Conservation (phyloP, 2,113 vertebrate genomes). For the Platysternon megacephalum region DNA sequence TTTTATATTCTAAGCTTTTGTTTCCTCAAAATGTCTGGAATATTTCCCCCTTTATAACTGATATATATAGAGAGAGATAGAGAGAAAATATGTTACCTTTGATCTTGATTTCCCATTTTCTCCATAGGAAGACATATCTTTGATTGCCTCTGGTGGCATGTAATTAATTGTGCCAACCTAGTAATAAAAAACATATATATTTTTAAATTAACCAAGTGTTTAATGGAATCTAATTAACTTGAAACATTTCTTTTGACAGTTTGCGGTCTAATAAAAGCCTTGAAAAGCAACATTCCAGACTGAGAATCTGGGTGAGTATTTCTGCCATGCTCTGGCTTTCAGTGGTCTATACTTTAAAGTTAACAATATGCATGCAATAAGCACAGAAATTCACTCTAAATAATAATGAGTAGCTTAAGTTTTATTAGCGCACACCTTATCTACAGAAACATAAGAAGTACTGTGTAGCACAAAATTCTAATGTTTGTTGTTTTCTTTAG, state of each 20-base stretch:
- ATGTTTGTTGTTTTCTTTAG: not conserved
- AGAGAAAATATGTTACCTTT: slow-evolving; percentile 83
- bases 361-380: not conserved
- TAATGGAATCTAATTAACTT: not conserved
- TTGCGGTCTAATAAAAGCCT: not conserved
- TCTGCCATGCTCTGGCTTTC: not conserved
- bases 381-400: not conserved
- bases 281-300: not conserved
- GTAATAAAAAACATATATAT: slow-evolving; percentile 8
- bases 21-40: not conserved
- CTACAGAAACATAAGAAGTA: not conserved
- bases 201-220: not conserved
- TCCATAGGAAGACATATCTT: slow-evolving; percentile 89
- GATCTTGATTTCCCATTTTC: slow-evolving; percentile 88
- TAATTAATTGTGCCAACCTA: slow-evolving; percentile 98
- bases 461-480: not conserved
- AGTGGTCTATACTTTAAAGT: not conserved
- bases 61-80: not conserved
- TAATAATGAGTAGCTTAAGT: not conserved
- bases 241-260: not conserved
- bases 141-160: slow-evolving; percentile 97
- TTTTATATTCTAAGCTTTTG: not conserved
- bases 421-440: not conserved
- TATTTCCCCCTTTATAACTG: not conserved
- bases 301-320: not conserved